Base-by-base conservation (phyloP, 2,888 invertebrate genomes). In the Sussaba pulchella region DNA sequence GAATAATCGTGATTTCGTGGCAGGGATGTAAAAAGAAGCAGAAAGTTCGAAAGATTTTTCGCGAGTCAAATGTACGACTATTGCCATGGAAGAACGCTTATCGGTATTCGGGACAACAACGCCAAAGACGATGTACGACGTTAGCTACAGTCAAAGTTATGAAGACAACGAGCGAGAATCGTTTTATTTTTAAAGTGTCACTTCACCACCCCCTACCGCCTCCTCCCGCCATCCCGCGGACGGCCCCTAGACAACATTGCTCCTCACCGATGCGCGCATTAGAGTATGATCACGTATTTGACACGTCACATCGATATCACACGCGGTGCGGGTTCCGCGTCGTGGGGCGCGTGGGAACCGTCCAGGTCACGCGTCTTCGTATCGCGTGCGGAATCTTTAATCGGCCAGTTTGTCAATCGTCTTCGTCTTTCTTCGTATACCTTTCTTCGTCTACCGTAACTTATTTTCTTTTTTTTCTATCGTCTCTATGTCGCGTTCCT, bases 231-330 rank as follows among this genome's bases (percentile, higher is more conserved):
- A n/a, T n/a, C n/a, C n/a, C n/a, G n/a, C n/a, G n/a, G n/a, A n/a
- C n/a, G n/a, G n/a, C n/a, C n/a, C 31, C 31, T 31, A 31, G 31
- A 31, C 31, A 31, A 31, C 31, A 31, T 2, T 17, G 14, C n/a
- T 45, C 19, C 39, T 4, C 59, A 19, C 36, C 41, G 39, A 39
- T 61, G 66, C 82, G 85, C 85, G 87, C 87, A 90, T 89, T 90
- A 88, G 85, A 89, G 88, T 89, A 91, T 90, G 90, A 89, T 89
- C 91, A 89, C 90, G 90, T 89, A 89, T 85, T 87, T 87, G 89
- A 89, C 88, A 87, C 88, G 88, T 88, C 87, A 87, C 87, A 84
- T 85, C 87, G 86, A 87, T 88, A 88, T 87, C 82, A 77, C 87
- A 86, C 78, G 84, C 78, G 81, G 63, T 43, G 85, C 88, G 89